A percentile compares a stretch with the other conserved stretches of the same genome.
phyloP scores from a whole-genome alignment of 1,140 invertebrate species.

The Ostrea edulis region DNA sequence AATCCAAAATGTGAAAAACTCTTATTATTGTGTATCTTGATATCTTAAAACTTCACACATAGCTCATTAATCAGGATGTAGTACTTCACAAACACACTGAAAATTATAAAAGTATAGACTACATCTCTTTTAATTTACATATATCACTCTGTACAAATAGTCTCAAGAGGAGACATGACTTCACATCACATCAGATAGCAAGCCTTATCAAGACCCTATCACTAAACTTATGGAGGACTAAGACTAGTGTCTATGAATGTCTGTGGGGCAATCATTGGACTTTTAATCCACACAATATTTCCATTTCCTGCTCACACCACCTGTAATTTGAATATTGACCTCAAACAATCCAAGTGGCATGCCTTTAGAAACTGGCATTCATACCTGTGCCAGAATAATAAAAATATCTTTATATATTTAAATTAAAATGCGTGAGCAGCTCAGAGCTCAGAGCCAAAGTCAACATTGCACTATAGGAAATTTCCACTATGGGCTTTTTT shows the following conservation, averaged over 20 bases:
- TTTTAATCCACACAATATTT: slow-evolving; percentile 29
- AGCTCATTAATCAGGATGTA: too few relatives aligned
- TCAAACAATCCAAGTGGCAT: slow-evolving; percentile 34
- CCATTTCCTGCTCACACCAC: slow-evolving; percentile 33
- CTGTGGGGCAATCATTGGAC: neutral
- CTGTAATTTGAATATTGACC: slow-evolving; percentile 39
- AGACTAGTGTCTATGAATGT: neutral
- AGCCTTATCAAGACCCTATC: slow-evolving; percentile 10
- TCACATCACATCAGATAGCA: slow-evolving; percentile 24
- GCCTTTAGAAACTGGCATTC: slow-evolving; percentile 22
- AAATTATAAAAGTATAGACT: too few relatives aligned
- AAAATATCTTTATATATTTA: slow-evolving; percentile 17
- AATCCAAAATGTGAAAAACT: too few relatives aligned
- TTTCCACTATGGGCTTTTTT: neutral
- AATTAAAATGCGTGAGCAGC: slow-evolving; percentile 15
- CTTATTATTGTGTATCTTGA: too few relatives aligned
- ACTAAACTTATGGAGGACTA: neutral
- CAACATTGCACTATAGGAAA: slow-evolving; percentile 20
- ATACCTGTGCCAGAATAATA: slow-evolving; percentile 2
- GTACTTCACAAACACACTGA: too few relatives aligned
- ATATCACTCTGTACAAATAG: neutral
- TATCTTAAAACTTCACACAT: too few relatives aligned
- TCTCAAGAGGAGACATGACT: neutral
- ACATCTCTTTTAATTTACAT: neutral
- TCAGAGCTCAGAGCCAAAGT: neutral